Base-by-base conservation (phyloP, 2,888 invertebrate species). In the Miltochrista miniata region DNA sequence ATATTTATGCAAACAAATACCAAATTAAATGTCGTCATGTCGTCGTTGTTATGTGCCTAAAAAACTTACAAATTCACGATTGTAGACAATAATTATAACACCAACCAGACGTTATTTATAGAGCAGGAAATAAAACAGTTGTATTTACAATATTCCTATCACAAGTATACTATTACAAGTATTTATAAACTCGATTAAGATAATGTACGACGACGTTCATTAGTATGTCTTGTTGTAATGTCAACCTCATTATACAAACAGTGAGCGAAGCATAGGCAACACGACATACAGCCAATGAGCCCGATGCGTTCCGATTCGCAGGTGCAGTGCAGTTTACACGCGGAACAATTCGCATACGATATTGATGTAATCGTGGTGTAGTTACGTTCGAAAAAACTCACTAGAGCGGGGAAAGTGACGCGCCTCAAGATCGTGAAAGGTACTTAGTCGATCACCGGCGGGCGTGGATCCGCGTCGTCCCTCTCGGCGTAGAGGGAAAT, bases 381-480 rank as follows among this genome's bases (percentile, higher is more conserved):
- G 81, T 90, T 88, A 88, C 88, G 87, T 86, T 85, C 79, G 82
- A 87, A 89, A 90, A 90, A 90, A 88, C 83, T 83, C 85, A 83
- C 79, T 78, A 75, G 81, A 87, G 83, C 87, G 86, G 90, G 84
- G 90, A 90, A 90, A 90, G 90, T 90, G 90, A 90, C 87, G 83
- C 74, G 79, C 79, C 79, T 83, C 82, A 79, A 87, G 83, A 87
- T 86, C 89, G 90, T 88, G 90, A 90, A 90, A 90, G 90, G 90
- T 87, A 89, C 87, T 85, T 76, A 80, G 67, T 71, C 74, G 75
- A 79, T 77, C 74, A 79, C 90, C 85, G 76, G 57, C 60, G 45
- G 74, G 69, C 56, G 45, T 45, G 64, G 88, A 84, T 62, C 86
- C 70, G 69, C 65, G 70, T 59, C 74, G 72, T 70, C 77, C 76